Evolutionary conservation across 2,797 vertebrate genomes (phyloP), one percentile per base, ranked within the genome.

Genomic region (Acridotheres tristis): DNA sequence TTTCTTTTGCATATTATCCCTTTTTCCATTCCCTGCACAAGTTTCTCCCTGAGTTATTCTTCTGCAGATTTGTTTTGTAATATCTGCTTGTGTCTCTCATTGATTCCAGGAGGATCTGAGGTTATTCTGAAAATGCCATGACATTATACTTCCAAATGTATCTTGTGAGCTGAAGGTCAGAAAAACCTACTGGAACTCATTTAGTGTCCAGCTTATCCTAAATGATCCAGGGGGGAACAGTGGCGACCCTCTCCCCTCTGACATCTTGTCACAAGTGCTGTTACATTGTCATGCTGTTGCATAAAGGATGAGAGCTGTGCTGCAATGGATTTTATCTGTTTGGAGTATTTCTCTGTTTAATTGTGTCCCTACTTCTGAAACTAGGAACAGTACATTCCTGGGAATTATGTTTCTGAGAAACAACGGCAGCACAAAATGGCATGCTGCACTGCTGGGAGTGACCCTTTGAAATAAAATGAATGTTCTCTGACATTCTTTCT

Each of bases 391-490:
- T 47, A 73, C 74, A 79, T 91, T 95, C 85, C 71, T n/a, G 7
- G 85, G 85, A 96, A 87, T 91, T 91, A 62, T 62, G 54, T 92
- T 92, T 92, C 88, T 87, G 89, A 91, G 91, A 94, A 96, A 85
- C 72, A 83, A 66, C 26, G 55, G 75, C 83, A 90, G 72, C 50
- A 71, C 68, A 91, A 86, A 92, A 87, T 91, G 92, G 81, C 82
- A 88, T 48, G 80, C 88, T 94, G 91, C 66, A 80, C 83, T 97
- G 90, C 96, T 97, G 96, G 94, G 97, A 97, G 69, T 95, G 95
- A 85, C 93, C 94, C 97, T 97, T 97, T 97, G 96, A 97, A 97
- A 97, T 78, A 94, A 97, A 98, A 97, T 97, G 94, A 96, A 96
- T 97, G 96, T 97, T 97, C 95, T 93, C 94, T 94, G 95, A 96